Conservation (phyloP, 2,113 vertebrate genomes). For the Pardalotus punctatus region DNA sequence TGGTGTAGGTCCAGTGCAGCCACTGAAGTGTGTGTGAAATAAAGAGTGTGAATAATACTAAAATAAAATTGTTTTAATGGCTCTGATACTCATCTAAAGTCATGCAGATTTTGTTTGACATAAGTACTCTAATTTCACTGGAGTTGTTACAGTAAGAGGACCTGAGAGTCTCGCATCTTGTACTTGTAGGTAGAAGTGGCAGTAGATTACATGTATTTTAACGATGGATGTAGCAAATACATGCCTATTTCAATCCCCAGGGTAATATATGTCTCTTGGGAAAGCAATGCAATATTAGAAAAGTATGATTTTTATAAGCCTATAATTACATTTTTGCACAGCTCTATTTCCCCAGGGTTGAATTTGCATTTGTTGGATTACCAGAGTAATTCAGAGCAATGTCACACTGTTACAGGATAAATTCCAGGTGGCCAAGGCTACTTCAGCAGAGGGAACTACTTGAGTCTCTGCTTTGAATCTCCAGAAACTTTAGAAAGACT, state of each 20-base stretch:
- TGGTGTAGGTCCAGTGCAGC: background rate
- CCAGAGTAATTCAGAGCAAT: background rate
- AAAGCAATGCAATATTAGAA: background rate
- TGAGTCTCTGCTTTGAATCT: background rate
- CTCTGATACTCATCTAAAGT: background rate
- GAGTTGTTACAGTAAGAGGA: background rate
- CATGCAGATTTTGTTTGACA: background rate
- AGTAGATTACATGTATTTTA: background rate
- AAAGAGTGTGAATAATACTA: background rate
- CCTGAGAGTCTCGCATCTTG: background rate
- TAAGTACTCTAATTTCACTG: background rate
- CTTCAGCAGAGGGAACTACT: background rate
- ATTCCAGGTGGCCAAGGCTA: background rate
- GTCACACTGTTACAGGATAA: background rate
- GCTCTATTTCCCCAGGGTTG: constrained; percentile 1
- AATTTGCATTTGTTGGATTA: constrained; percentile 28
- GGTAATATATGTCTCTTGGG: background rate
- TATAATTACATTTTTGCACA: constrained; percentile 36
- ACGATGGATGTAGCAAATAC: background rate
- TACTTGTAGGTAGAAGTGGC: background rate
- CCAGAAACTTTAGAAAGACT: background rate
- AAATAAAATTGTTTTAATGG: background rate
- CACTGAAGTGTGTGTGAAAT: background rate
- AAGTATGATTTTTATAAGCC: constrained; percentile 28
- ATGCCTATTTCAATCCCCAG: background rate